phyloP scores from a whole-genome alignment of 2,113 vertebrate genomes.

The Pseudorectes ferrugineus region DNA sequence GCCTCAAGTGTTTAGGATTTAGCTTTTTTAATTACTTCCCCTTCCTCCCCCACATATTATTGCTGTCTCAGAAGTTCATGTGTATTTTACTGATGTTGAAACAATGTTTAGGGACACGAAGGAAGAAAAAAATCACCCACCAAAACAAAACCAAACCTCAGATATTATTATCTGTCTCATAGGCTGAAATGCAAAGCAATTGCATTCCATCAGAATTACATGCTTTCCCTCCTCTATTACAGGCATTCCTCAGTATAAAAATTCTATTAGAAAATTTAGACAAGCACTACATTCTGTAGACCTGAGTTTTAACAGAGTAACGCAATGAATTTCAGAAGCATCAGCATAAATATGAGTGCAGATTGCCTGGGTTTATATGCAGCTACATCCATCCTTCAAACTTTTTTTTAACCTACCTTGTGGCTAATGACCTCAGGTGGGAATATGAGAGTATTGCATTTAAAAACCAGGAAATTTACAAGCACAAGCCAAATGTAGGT shows the following conservation, averaged over 20 bases:
- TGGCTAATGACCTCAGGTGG: conserved; percentile 77
- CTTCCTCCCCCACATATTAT: not conserved
- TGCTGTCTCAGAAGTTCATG: not conserved
- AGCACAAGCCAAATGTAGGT: conserved; percentile 22
- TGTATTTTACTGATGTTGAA: conserved; percentile 19
- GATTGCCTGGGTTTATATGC: conserved; percentile 40
- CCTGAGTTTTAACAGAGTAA: conserved; percentile 54
- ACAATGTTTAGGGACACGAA: not conserved
- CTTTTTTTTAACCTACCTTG: conserved; percentile 70
- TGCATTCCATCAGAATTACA: not conserved
- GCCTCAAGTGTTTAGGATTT: not conserved
- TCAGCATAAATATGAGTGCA: conserved; percentile 68
- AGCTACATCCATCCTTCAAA: conserved; percentile 60
- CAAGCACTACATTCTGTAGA: conserved; percentile 47
- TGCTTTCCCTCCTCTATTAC: not conserved
- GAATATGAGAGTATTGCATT: conserved; percentile 59
- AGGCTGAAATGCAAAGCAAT: not conserved
- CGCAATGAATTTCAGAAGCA: conserved; percentile 67
- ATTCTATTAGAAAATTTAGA: conserved; percentile 30
- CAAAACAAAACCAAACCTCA: not conserved
- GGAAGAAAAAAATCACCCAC: not conserved
- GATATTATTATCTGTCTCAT: not conserved
- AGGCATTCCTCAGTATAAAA: not conserved
- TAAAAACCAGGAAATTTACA: conserved; percentile 26
- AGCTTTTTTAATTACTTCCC: not conserved